Evolutionary conservation across 2,113 vertebrate species (phyloP), one percentile per base, ranked within the genome.

Genomic region (Climacteris rufus): DNA sequence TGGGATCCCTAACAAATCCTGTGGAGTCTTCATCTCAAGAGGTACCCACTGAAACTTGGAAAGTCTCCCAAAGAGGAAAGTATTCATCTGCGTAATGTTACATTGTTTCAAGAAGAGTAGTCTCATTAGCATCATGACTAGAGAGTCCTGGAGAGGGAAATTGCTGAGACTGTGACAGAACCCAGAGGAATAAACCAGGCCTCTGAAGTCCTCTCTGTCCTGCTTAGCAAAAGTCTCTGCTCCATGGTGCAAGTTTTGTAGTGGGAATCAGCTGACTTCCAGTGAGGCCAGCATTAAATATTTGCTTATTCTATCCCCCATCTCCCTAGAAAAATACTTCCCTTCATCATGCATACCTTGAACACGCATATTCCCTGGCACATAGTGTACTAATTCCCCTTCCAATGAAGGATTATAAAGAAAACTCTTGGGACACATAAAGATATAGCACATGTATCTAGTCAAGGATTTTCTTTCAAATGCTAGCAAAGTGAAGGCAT

Each of bases 291-390:
- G 20, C 40, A 53, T 76, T 25, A 92, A 83, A 69, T 68, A 66
- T 52, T 80, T 91, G 15, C 54, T 89, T 54, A 39, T 25, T 63
- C 40, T 92, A 27, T 60, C 2, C 53, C 52, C 5, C 21, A 10
- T 64, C 39, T 85, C 69, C 71, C 53, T 23, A 61, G 44, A 63
- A 82, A 1, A 11, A 2, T 50, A 72, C 57, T 77, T 81, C 15
- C 30, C 23, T 27, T 37, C 7, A 35, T 70, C n/a, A 85, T 0
- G 0, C 7, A 56, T 40, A 30, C 13, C 75, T 5, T 52, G 57
- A 63, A 37, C 22, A 37, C 16, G 18, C 9, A 40, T n/a, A 20
- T 37, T 82, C 30, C 8, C 39, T 83, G 31, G 33, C n/a, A 90
- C 40, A 35, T 3, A 70, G 28, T 7, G 15, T 66, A 42, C 21